Base-by-base conservation (phyloP, 2,888 invertebrate species). In the Eilema sororculum region DNA sequence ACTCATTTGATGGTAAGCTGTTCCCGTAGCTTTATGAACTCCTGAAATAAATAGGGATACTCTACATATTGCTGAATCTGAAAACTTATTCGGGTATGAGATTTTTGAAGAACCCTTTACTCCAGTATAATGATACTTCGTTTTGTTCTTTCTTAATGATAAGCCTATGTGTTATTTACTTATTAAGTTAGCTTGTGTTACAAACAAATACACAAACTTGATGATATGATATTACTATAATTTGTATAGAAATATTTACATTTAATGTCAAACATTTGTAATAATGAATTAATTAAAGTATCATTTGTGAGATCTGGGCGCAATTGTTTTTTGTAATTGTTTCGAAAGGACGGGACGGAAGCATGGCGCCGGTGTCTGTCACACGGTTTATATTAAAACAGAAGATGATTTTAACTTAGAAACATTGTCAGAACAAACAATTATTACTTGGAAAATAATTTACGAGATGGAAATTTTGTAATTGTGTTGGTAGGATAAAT, bases 291-390 rank as follows among this genome's bases (percentile, higher is more conserved):
- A 52, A 52, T n/a, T 52, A 52, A n/a, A n/a, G 1, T 20, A 46
- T 46, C 20, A 46, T 46, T 46, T 46, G 20, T 46, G 6, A 16
- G 52, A 52, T 52, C n/a, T 9, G n/a, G n/a, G 52, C 52, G n/a
- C 52, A 52, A 20, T n/a, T 52, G 52, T 52, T n/a, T 52, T n/a
- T 8, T 52, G 52, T 52, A n/a, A 52, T 52, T 52, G 52, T 52
- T 46, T 20, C 52, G n/a, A 52, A 52, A 52, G n/a, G 52, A 46
- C 20, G 46, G 46, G 46, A 20, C 46, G 46, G 46, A 52, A 52
- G 52, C n/a, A 52, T 52, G 52, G n/a, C 20, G n/a, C n/a, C n/a
- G 52, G n/a, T 52, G 52, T 52, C 52, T 52, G 52, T 52, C 52
- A 52, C 52, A n/a, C 52, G 20, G 52, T 2, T 52, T n/a, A 9